Evolutionary conservation across 1,140 invertebrate species (phyloP), one percentile per base, ranked within the genome.

Genomic region (Zaprionus ornatus): DNA sequence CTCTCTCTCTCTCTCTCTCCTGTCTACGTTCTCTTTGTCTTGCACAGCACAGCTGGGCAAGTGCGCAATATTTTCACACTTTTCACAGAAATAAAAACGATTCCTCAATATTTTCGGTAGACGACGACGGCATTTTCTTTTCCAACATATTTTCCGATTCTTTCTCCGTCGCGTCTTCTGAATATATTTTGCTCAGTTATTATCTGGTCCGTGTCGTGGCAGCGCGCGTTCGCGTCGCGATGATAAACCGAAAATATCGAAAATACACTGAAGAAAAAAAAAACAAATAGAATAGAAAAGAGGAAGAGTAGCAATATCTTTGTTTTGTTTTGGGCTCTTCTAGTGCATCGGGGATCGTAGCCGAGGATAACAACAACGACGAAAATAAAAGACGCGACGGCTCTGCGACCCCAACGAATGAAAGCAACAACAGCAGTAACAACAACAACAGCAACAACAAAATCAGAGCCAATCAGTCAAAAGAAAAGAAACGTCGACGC

Each of bases 31-130:
- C 40, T 45, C 40, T 45, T 45, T 60, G 50, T 59, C 23, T 32
- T 73, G 21, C 57, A 62, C 72, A 62, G 59, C 64, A 56, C 55
- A 27, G 56, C 79, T 82, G 79, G 74, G 81, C 86, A 85, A 90
- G 79, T 90, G 85, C 85, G 85, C 85, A 90, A 90, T 90, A 90
- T 90, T 90, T 90, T 90, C 85, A 90, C 85, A 85, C 85, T 90
- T 90, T 90, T 85, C 85, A 88, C 85, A 85, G 79, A 90, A 90
- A 82, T 85, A 90, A 85, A 90, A 90, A 82, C 86, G 86, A 90
- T 90, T 90, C 85, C 79, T 90, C 85, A 90, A 90, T 90, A 90
- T 90, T 90, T 90, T 74, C 75, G 75, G 57, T 63, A 67, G 59
- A 50, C 17, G 64, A 40, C 59, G 61, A 55, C 74, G 48, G 57